A percentile compares a stretch with the other conserved stretches of the same genome.
Conservation (phyloP, 2,113 vertebrate species). For the Tyto alba region DNA sequence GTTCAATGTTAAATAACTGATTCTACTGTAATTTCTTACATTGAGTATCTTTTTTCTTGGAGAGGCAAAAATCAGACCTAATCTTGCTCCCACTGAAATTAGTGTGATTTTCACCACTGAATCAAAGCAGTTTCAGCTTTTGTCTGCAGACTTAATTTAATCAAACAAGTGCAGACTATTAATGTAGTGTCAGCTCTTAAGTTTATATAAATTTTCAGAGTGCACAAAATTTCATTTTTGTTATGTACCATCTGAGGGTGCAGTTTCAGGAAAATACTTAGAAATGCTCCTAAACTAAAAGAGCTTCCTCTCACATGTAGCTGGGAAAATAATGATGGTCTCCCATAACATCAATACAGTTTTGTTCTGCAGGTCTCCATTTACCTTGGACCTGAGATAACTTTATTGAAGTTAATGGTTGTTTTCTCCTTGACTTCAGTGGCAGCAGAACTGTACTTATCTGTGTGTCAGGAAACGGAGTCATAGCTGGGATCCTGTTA, state of each 20-base stretch:
- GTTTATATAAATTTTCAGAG: background rate
- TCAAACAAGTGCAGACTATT: background rate
- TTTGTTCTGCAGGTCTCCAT: conserved; percentile 27
- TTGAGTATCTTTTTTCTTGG: background rate
- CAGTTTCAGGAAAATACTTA: background rate
- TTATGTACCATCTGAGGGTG: background rate
- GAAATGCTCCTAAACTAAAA: background rate
- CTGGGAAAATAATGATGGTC: background rate
- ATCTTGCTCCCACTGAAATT: background rate
- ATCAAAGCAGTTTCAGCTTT: background rate
- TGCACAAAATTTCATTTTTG: background rate
- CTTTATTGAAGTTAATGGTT: conserved; percentile 40
- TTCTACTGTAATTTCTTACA: background rate
- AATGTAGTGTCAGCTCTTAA: background rate
- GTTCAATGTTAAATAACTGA: background rate
- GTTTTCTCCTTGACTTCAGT: conserved; percentile 48
- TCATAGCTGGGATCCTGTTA: conserved; percentile 25
- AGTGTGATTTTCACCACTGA: background rate
- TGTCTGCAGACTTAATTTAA: background rate
- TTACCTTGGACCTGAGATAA: conserved; percentile 32
- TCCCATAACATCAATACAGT: background rate
- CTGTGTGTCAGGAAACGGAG: conserved; percentile 22
- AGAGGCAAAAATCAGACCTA: background rate
- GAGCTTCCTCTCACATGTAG: background rate
- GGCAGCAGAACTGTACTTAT: conserved; percentile 2